Evolutionary conservation across 2,113 vertebrate genomes (phyloP).

Genomic region (Chiloscyllium plagiosum): DNA sequence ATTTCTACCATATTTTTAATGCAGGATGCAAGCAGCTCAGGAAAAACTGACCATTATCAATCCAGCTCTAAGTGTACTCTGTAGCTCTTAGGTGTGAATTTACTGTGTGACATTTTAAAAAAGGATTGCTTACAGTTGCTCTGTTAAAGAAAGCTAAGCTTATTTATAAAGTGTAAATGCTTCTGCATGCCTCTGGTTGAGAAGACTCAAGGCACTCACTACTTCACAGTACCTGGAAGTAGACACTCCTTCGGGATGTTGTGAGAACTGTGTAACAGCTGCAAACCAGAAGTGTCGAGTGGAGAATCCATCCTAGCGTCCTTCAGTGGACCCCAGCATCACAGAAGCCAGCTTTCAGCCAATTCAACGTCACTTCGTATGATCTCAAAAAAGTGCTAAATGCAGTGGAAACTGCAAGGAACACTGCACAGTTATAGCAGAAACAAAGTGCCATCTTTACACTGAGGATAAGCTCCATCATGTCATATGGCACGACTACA

Average conservation of each 20-base stretch:
- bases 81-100: neutral
- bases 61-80: neutral
- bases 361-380: too few species aligned
- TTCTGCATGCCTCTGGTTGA: neutral
- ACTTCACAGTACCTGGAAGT: neutral
- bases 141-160: neutral
- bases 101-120: neutral
- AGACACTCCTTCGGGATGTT: neutral
- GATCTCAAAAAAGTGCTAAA: too few species aligned
- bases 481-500: too few species aligned
- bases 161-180: neutral
- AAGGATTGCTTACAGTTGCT: neutral
- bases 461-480: too few species aligned
- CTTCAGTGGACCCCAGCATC: too few species aligned
- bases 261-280: too few species aligned
- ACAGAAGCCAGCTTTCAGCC: too few species aligned
- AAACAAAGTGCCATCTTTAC: too few species aligned
- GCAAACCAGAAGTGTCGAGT: too few species aligned
- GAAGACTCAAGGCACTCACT: neutral
- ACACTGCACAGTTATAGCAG: too few species aligned
- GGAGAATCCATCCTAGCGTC: too few species aligned
- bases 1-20: neutral
- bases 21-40: neutral
- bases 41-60: neutral
- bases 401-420: too few species aligned